These are phyloP conservation scores for Porites rus DNA, from an alignment of 92 coral and sea anemone genomes.

Conservation along the genomic window DNA sequence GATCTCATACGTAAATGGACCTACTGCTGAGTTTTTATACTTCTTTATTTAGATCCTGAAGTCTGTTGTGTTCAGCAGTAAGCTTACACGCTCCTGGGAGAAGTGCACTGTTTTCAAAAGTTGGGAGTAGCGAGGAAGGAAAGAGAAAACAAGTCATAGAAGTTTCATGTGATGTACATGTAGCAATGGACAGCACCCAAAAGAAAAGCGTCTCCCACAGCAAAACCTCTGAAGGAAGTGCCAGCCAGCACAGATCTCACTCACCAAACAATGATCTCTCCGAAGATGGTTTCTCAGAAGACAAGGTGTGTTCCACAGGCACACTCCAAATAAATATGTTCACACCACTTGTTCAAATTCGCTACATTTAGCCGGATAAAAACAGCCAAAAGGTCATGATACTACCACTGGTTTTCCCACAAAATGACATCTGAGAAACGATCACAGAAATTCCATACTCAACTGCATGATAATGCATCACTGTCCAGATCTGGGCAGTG, in stretches of 20 bases:
- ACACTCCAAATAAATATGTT: not conserved
- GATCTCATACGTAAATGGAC: no score
- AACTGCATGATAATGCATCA: no score
- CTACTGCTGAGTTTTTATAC: no score
- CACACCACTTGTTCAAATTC: no score
- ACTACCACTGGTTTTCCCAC: no score
- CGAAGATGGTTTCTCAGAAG: slow-evolving; percentile 30
- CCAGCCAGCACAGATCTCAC: slow-evolving; percentile 31
- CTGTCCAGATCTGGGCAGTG: no score
- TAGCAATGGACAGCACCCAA: slow-evolving; percentile 16
- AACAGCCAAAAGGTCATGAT: no score
- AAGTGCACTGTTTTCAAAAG: not conserved
- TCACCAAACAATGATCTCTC: slow-evolving; percentile 33
- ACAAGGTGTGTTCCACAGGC: slow-evolving; percentile 7
- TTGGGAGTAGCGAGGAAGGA: not conserved
- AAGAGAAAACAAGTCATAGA: not conserved
- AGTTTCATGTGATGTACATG: not conserved
- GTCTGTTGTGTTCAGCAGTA: no score
- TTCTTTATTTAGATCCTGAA: no score
- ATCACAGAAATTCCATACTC: no score
- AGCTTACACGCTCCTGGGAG: not conserved
- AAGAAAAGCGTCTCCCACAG: slow-evolving; percentile 29
- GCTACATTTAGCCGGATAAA: no score
- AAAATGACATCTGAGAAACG: no score
- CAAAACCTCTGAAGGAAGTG: slow-evolving; percentile 24